phyloP scores from a whole-genome alignment of 1,140 invertebrate species.

The Calliphora vicina region DNA sequence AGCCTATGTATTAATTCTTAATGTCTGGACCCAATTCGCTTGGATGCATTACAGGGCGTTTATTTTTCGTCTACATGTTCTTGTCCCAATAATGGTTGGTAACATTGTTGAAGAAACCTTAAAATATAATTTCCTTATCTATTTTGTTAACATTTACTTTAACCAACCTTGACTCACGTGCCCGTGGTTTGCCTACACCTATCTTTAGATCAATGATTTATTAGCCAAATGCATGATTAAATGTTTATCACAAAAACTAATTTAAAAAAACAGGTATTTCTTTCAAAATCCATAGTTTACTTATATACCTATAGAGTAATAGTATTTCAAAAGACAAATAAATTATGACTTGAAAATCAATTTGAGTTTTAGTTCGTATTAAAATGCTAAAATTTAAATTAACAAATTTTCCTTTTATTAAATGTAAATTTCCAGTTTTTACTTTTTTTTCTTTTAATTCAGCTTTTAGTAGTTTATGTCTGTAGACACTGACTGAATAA shows the following conservation, averaged over 20 bases:
- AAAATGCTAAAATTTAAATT: neutral
- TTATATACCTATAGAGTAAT: too few species aligned
- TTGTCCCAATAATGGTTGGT: too few species aligned
- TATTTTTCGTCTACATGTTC: too few species aligned
- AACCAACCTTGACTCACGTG: neutral
- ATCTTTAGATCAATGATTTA: neutral
- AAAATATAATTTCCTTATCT: too few species aligned
- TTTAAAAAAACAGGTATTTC: neutral
- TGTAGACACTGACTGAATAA: neutral
- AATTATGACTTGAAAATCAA: neutral
- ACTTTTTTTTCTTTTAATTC: neutral
- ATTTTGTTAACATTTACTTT: too few species aligned
- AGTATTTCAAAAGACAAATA: neutral
- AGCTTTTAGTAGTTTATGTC: neutral
- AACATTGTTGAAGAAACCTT: too few species aligned
- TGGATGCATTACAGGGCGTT: too few species aligned
- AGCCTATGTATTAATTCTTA: too few species aligned
- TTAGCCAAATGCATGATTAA: constrained; percentile 17
- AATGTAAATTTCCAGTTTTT: neutral
- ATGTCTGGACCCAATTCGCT: too few species aligned
- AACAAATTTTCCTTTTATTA: neutral
- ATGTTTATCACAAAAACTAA: neutral
- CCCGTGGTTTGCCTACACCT: neutral
- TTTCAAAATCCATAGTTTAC: neutral
- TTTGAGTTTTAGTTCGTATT: neutral